These are phyloP conservation scores for Dinomys branickii DNA, from an alignment of 2,113 vertebrate genomes.

Conservation along the genomic window DNA sequence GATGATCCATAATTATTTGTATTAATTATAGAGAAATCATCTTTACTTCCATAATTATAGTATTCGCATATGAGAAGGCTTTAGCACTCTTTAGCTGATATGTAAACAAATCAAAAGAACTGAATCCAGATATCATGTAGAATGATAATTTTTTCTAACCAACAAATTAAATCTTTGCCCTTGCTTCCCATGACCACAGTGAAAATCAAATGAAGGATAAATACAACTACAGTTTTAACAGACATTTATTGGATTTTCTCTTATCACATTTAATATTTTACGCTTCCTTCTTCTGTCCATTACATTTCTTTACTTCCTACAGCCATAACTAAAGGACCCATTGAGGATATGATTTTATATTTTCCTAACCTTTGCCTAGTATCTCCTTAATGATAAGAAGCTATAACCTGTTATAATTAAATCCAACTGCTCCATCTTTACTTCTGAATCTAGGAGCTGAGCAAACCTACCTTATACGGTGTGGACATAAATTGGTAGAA, in stretches of 20 bases:
- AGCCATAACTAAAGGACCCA: background rate
- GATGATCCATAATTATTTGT: constrained; percentile 38
- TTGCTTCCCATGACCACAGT: constrained; percentile 26
- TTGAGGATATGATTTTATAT: constrained; percentile 37
- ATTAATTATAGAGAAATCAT: constrained; percentile 51
- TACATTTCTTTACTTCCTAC: constrained; percentile 63
- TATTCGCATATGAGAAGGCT: background rate
- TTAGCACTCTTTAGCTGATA: constrained; percentile 24
- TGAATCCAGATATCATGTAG: background rate
- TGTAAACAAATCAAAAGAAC: constrained; percentile 50
- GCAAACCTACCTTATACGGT: constrained; percentile 54
- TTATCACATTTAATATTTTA: constrained; percentile 30
- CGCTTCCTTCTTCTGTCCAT: constrained; percentile 48
- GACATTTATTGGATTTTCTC: background rate
- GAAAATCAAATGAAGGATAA: constrained; percentile 26
- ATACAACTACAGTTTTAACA: background rate
- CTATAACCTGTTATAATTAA: constrained; percentile 63
- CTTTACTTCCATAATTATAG: constrained; percentile 34
- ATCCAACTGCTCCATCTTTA: constrained; percentile 63
- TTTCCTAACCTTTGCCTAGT: constrained; percentile 56
- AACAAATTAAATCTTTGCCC: background rate
- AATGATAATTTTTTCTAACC: constrained; percentile 1
- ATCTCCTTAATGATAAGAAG: constrained; percentile 46
- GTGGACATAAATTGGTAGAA: constrained; percentile 68
- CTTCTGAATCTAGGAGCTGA: constrained; percentile 62